phyloP scores from a whole-genome alignment of 2,113 vertebrate genomes.

The Dromiciops gliroides region DNA sequence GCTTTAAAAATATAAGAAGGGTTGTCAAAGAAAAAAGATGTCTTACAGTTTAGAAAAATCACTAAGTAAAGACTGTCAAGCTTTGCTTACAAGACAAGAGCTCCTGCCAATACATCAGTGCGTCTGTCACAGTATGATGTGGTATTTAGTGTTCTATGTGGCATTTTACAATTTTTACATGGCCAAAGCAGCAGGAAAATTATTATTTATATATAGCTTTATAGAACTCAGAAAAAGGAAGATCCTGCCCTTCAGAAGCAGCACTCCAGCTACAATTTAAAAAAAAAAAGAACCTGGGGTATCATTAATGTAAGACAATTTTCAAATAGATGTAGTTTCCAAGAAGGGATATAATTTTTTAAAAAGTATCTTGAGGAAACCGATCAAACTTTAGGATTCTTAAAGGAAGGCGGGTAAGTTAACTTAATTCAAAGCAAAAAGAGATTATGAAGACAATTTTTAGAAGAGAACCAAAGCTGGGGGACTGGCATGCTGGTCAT shows the following conservation, averaged over 20 bases:
- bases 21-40: conserved; percentile 82
- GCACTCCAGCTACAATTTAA: not conserved
- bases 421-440: conserved; percentile 3
- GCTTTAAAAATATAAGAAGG: conserved; percentile 80
- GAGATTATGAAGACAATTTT: not conserved
- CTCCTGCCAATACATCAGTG: conserved; percentile 59
- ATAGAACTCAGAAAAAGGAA: not conserved
- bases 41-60: conserved; percentile 82
- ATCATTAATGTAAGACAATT: not conserved
- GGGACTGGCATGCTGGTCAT: not conserved
- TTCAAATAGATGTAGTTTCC: not conserved
- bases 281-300: fast-evolving
- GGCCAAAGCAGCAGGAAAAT: conserved; percentile 61
- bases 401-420: not conserved
- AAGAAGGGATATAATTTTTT: not conserved
- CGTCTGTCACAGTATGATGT: conserved; percentile 74
- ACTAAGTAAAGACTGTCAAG: conserved; percentile 78
- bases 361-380: not conserved
- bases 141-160: conserved; percentile 80
- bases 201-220: conserved; percentile 49
- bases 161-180: conserved; percentile 66
- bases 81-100: conserved; percentile 73
- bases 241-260: not conserved
- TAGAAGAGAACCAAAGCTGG: not conserved
- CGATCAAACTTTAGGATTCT: fast-evolving